Evolutionary conservation across 2,797 vertebrate species (phyloP).

Genomic region (Prunella strophiata): DNA sequence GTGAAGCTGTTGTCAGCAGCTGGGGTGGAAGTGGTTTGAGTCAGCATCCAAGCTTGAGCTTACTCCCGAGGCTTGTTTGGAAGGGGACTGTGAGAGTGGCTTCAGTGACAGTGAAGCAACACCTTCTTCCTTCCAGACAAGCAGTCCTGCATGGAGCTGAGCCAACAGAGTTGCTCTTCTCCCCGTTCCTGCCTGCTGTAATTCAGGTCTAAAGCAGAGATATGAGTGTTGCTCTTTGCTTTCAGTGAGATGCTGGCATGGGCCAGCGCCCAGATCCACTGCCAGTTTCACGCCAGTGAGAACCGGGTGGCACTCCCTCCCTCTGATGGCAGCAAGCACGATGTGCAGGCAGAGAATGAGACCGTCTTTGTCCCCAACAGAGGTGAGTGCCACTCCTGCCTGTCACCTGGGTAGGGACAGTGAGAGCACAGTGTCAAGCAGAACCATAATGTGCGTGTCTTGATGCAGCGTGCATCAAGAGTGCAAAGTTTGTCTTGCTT

Average conservation of each 20-base stretch:
- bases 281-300: conserved; percentile 96
- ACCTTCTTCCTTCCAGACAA: not conserved
- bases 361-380: conserved; percentile 96
- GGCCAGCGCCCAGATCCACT: conserved; percentile 98
- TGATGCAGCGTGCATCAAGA: fast-evolving
- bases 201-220: not conserved
- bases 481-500: not conserved
- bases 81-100: not conserved
- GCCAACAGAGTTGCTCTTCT: not conserved
- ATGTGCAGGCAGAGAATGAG: conserved; percentile 95
- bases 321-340: conserved; percentile 87
- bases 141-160: not conserved
- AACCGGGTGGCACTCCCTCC: conserved; percentile 89
- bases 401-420: fast-evolving
- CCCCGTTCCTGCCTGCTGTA: not conserved
- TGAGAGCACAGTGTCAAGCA: not conserved
- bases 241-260: conserved; percentile 94
- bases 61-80: not conserved
- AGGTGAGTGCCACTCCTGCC: conserved; percentile 79
- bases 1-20: not conserved
- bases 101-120: not conserved
- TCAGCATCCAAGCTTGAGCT: not conserved
- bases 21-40: not conserved
- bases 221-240: not conserved
- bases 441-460: fast-evolving